phyloP scores from a whole-genome alignment of 2,113 vertebrate species.

The Hystrix cristata region DNA sequence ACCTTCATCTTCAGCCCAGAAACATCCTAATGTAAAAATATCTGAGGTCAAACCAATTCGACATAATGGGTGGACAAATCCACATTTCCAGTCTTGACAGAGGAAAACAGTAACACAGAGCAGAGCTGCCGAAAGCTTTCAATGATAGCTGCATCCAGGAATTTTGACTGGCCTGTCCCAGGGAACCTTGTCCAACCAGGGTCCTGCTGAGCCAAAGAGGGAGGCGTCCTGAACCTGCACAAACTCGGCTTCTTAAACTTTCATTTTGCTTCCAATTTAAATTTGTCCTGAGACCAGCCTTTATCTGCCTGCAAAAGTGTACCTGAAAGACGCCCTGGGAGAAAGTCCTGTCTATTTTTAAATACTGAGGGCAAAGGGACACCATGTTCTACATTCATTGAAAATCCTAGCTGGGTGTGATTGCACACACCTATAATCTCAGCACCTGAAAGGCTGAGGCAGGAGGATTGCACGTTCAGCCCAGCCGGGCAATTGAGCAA shows the following conservation, averaged over 20 bases:
- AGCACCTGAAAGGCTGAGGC: neutral
- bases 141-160: neutral
- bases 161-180: neutral
- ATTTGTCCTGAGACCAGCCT: conserved; percentile 40
- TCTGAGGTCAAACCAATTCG: neutral
- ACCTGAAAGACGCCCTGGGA: conserved; percentile 50
- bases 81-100: neutral
- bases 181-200: neutral
- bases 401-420: neutral
- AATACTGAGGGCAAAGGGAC: conserved; percentile 68
- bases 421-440: neutral
- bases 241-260: conserved; percentile 59
- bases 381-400: conserved; percentile 65
- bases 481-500: neutral
- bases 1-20: neutral
- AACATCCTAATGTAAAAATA: conserved; percentile 38
- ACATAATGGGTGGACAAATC: neutral
- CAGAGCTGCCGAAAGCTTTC: neutral
- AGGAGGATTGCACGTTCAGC: neutral
- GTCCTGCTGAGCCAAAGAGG: conserved; percentile 18
- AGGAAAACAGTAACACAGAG: neutral
- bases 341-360: conserved; percentile 75
- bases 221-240: neutral
- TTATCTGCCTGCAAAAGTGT: neutral
- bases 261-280: conserved; percentile 44